A percentile compares a stretch with the other conserved stretches of the same genome.
Evolutionary conservation across 2,888 invertebrate genomes (phyloP).

Genomic region (Leptodirus hochenwartii): DNA sequence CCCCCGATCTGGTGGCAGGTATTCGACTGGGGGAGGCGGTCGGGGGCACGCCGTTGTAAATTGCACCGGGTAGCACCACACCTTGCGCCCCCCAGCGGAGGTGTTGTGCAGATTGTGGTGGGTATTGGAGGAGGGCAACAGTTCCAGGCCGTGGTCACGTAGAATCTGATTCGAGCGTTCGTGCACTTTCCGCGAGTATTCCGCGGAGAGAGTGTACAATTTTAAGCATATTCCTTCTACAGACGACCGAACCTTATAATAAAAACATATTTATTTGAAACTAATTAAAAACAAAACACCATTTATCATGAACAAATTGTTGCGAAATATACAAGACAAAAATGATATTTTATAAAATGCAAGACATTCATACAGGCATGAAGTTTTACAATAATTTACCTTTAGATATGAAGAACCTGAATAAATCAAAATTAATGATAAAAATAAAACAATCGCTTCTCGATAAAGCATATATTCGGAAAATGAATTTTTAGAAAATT

Average conservation of each 20-base stretch:
- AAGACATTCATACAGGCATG: neutral
- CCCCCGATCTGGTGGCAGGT: slow-evolving; percentile 64
- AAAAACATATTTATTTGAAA: no score
- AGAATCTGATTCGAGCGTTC: slow-evolving; percentile 71
- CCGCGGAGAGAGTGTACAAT: slow-evolving; percentile 80
- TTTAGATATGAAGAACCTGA: no score
- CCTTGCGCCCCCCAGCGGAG: slow-evolving; percentile 63
- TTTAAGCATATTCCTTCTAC: slow-evolving; percentile 92
- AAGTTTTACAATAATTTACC: no score
- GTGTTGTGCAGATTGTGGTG: slow-evolving; percentile 14
- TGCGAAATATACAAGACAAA: no score
- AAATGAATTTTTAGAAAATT: no score
- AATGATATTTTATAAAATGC: neutral
- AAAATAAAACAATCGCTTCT: no score
- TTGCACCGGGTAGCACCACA: slow-evolving; percentile 90
- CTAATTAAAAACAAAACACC: no score
- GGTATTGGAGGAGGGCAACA: slow-evolving; percentile 23
- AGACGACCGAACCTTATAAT: slow-evolving; percentile 63
- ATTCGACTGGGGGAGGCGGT: slow-evolving; percentile 72
- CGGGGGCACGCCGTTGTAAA: slow-evolving; percentile 74
- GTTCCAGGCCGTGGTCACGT: slow-evolving; percentile 69
- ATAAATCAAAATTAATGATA: no score
- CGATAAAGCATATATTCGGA: no score
- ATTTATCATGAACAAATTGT: no score
- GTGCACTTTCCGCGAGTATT: slow-evolving; percentile 77